Evolutionary conservation across 2,113 vertebrate species (phyloP), one percentile per base, ranked within the genome.

Genomic region (Dicerorhinus sumatrensis): DNA sequence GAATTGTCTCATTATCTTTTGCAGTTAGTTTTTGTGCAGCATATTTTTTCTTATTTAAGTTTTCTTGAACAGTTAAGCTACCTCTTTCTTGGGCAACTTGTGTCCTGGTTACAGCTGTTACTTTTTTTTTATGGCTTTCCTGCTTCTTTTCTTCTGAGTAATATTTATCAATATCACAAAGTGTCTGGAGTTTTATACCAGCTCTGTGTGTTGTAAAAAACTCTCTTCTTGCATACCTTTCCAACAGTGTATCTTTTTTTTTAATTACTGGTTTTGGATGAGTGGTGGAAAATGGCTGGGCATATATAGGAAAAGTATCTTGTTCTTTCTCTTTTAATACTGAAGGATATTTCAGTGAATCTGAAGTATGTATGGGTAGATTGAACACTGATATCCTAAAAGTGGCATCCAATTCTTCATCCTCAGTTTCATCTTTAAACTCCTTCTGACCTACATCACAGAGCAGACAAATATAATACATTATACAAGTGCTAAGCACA

Each of bases 101-200:
- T 13, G 31, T 85, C 58, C 72, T 51, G 0, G 54, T 51, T 42
- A 97, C 77, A 73, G 91, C 48, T n/a, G 89, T 65, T 46, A 29
- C n/a, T 54, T 95, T 98, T 62, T 83, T 48, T 70, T 63, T 36
- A 13, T 81, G 58, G 1, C 13, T 65, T 42, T 97, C 96, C 8
- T 51, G 83, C 6, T 98, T 97, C 20, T 98, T 80, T 67, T 77
- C 87, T 33, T 96, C 60, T 42, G 46, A 51, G 29, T 97, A 97
- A 42, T 94, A 97, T 93, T 94, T 97, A 54, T 99, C 98, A 91
- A 99, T 89, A 11, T 97, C 92, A 83, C 36, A 54, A 81, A 98
- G 72, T 2, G 89, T 70, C 33, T 80, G 62, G 33, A 98, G 96
- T 39, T 95, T 98, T 25, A 99, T 67, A 27, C 75, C 56, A 62